Evolutionary conservation across 2,113 vertebrate genomes (phyloP).

Genomic region (Phycodurus eques): DNA sequence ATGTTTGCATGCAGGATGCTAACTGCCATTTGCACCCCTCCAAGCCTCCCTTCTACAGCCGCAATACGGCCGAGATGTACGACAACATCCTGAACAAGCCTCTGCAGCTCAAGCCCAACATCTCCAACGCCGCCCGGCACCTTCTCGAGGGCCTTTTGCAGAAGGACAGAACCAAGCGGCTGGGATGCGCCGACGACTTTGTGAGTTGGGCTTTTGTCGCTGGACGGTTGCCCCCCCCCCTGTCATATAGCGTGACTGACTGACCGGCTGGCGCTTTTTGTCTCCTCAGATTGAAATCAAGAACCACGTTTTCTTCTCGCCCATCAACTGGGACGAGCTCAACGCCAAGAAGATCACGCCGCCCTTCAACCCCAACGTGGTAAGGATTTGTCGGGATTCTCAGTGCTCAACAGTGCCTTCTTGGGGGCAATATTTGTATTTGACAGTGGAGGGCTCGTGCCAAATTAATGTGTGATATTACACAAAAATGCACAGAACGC

Average conservation of each 20-base stretch:
- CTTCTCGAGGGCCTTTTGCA: conserved; percentile 94
- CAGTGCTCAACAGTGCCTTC: too few species aligned
- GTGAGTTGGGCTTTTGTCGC: conserved; percentile 76
- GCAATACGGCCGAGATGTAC: conserved; percentile 98
- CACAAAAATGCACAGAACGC: too few species aligned
- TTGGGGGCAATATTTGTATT: too few species aligned
- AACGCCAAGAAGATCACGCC: conserved; percentile 98
- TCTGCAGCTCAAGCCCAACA: conserved; percentile 96
- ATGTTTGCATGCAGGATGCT: conserved; percentile 1
- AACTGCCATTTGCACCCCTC: conserved; percentile 10
- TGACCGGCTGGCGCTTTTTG: too few species aligned
- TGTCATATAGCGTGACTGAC: not conserved
- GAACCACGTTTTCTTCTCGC: conserved; percentile 96
- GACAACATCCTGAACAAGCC: conserved; percentile 99
- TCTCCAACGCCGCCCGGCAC: conserved; percentile 91
- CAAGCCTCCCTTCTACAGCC: conserved; percentile 97
- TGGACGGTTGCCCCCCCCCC: too few species aligned
- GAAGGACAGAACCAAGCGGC: conserved; percentile 90
- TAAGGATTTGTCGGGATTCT: conserved; percentile 58
- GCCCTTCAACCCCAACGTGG: conserved; percentile 99
- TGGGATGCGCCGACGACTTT: conserved; percentile 94
- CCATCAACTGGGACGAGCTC: conserved; percentile 99
- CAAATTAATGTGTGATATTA: too few species aligned
- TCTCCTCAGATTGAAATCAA: conserved; percentile 90
- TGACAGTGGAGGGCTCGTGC: too few species aligned